These are phyloP conservation scores for Serrognathus titanus DNA, from an alignment of 2,888 invertebrate genomes.

Conservation along the genomic window DNA sequence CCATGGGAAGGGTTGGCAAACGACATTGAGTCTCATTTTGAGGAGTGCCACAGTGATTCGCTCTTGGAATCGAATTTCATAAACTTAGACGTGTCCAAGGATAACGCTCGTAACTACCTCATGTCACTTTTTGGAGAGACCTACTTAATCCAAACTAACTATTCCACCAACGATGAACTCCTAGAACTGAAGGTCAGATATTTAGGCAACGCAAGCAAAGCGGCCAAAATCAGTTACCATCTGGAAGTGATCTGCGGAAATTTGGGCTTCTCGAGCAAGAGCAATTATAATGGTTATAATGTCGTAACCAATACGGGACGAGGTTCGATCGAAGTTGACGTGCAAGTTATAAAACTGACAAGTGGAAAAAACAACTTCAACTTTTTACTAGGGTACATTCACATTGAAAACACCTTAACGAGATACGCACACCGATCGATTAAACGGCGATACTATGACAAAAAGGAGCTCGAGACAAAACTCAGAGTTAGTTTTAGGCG, in stretches of 20 bases:
- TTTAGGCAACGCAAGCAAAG: constrained; percentile 5
- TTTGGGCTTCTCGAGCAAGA: constrained; percentile 13
- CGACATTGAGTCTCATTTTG: constrained; percentile 10
- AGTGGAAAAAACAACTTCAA: constrained; percentile 10
- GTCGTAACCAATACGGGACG: constrained; percentile 5
- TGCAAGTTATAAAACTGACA: constrained; percentile 8
- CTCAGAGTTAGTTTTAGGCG: constrained; percentile 10
- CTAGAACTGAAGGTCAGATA: constrained; percentile 12
- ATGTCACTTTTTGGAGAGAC: constrained; percentile 14
- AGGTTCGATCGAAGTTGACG: constrained; percentile 9
- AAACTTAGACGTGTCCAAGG: constrained; percentile 1
- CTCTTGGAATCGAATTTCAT: constrained; percentile 11
- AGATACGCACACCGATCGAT: constrained; percentile 1
- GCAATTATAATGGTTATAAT: constrained; percentile 5
- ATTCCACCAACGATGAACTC: neutral
- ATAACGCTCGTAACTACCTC: constrained; percentile 7
- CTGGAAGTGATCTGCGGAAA: constrained; percentile 14
- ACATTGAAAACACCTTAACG: constrained; percentile 8
- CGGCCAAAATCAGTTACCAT: constrained; percentile 11
- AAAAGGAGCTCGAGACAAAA: constrained; percentile 10
- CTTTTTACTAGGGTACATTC: constrained; percentile 7
- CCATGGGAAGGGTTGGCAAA: constrained; percentile 11
- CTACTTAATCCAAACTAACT: constrained; percentile 12
- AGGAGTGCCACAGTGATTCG: constrained; percentile 9
- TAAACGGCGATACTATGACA: constrained; percentile 6